These are phyloP conservation scores for Polydrusus pterygomalis DNA, from an alignment of 2,888 invertebrate species.

Conservation along the genomic window DNA sequence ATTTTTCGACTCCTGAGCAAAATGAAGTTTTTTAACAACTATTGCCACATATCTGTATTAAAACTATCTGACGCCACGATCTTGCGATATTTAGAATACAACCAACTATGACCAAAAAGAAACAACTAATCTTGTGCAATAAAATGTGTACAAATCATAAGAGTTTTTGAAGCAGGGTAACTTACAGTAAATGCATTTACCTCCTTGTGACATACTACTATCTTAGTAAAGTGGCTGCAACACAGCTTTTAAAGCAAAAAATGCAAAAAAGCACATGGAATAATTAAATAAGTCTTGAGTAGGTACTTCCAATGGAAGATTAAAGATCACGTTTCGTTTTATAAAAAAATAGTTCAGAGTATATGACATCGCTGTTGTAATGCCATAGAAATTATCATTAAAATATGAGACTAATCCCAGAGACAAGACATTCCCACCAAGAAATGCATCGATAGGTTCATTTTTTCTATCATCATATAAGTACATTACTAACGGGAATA, in stretches of 20 bases:
- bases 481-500: constrained; percentile 62
- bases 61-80: too few relatives aligned
- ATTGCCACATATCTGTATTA: too few relatives aligned
- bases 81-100: too few relatives aligned
- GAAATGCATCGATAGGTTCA: constrained; percentile 62
- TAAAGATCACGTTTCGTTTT: constrained; percentile 61
- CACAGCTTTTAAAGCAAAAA: constrained; percentile 66
- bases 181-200: constrained; percentile 22
- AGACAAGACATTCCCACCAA: constrained; percentile 62
- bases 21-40: too few relatives aligned
- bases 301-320: constrained; percentile 64
- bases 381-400: constrained; percentile 66
- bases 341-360: constrained; percentile 66
- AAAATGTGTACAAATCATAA: too few relatives aligned
- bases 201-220: background rate
- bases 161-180: background rate
- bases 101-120: too few relatives aligned
- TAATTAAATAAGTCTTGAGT: constrained; percentile 69
- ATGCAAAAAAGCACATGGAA: constrained; percentile 69
- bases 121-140: too few relatives aligned
- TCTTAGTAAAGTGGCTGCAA: constrained; percentile 46
- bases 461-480: constrained; percentile 58
- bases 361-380: constrained; percentile 64
- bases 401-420: constrained; percentile 63
- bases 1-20: too few relatives aligned